These are phyloP conservation scores for Lophura nycthemera DNA, from an alignment of 2,113 vertebrate species.

Conservation along the genomic window DNA sequence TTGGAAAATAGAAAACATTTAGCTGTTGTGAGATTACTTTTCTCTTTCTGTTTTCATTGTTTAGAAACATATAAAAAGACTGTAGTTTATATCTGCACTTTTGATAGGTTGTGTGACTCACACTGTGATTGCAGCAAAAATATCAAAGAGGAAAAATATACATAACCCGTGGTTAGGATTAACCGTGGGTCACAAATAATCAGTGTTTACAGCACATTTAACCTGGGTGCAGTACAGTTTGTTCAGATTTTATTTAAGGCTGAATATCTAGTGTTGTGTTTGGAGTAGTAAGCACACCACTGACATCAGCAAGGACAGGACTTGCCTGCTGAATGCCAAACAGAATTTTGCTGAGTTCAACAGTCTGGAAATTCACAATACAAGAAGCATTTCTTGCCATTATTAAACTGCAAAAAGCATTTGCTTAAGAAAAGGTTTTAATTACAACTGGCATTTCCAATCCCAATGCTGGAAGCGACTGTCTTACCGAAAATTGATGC, in stretches of 20 bases:
- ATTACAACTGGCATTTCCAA: constrained; percentile 69
- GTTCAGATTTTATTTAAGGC: constrained; percentile 42
- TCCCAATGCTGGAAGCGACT: constrained; percentile 54
- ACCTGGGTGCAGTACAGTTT: constrained; percentile 47
- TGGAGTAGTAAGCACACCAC: constrained; percentile 24
- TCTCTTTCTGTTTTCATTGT: constrained; percentile 58
- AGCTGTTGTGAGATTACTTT: constrained; percentile 60
- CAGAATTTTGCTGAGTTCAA: constrained; percentile 51
- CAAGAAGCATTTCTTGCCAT: constrained; percentile 32
- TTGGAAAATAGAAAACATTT: constrained; percentile 71
- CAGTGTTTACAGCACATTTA: constrained; percentile 68
- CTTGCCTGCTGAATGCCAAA: constrained; percentile 14
- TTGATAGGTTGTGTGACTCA: constrained; percentile 71
- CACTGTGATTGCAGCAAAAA: constrained; percentile 66
- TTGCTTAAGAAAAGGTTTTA: constrained; percentile 60
- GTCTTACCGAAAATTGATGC: constrained; percentile 67
- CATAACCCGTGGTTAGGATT: constrained; percentile 67
- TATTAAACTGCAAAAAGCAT: constrained; percentile 50
- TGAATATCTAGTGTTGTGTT: constrained; percentile 40
- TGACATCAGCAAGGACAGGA: constrained; percentile 50
- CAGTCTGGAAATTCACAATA: constrained; percentile 58
- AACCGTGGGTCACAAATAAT: constrained; percentile 55
- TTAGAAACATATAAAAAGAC: constrained; percentile 41
- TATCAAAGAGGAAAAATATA: constrained; percentile 57
- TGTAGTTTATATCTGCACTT: constrained; percentile 61